Percentiles rank a stretch among this genome's conserved stretches.
These are phyloP conservation scores for Oscheius sp. DNA, from an alignment of 2,888 invertebrate species.

Conservation along the genomic window DNA sequence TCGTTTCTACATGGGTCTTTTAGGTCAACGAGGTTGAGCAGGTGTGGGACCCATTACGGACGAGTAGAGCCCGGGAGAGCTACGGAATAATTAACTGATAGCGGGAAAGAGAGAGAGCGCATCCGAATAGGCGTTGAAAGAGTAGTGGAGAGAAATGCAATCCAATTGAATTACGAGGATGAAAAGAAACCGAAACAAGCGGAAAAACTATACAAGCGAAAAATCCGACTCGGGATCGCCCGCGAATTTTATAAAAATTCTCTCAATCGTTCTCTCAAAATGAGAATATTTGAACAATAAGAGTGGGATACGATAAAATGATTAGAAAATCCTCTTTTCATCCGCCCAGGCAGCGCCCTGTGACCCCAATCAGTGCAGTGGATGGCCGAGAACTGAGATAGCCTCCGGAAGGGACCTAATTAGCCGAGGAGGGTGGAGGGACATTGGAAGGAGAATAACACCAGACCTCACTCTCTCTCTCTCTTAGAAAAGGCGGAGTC, in stretches of 20 bases:
- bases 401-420: constrained; percentile 24
- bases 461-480: too few species aligned
- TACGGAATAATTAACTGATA: constrained; percentile 28
- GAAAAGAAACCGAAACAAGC: neutral
- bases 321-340: too few species aligned
- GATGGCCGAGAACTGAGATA: neutral
- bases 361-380: constrained; percentile 18
- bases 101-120: neutral
- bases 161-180: constrained; percentile 3
- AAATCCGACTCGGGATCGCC: too few species aligned
- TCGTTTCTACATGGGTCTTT: constrained; percentile 9
- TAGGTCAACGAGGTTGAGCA: too few species aligned
- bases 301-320: too few species aligned
- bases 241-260: neutral
- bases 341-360: too few species aligned
- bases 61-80: neutral
- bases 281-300: too few species aligned
- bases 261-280: too few species aligned
- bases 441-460: constrained; percentile 4
- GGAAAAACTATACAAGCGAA: too few species aligned
- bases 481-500: too few species aligned
- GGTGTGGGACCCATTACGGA: constrained; percentile 9
- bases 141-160: neutral
- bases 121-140: neutral
- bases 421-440: neutral